Base-by-base conservation (phyloP, 2,113 vertebrate species). In the Epinephelus fuscoguttatus region DNA sequence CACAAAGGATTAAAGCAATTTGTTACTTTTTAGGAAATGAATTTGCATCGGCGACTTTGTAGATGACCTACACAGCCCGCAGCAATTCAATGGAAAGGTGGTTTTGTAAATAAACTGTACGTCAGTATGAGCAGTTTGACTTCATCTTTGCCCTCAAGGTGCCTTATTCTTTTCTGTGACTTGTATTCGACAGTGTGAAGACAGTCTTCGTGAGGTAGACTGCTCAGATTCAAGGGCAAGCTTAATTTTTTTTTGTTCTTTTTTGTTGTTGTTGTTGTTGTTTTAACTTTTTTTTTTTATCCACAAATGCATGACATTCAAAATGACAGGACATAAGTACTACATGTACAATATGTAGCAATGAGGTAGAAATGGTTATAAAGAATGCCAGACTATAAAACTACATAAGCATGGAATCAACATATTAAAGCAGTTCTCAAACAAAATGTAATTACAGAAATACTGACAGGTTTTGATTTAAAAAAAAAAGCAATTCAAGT, bases 291-390 rank as follows among this genome's bases (percentile, higher is more conserved):
- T 80, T 96, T 30, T 66, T 85, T 82, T 96, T 72, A 80, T 82
- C 84, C 90, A 97, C 93, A 98, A 98, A 98, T 97, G 95, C 96
- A 96, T 97, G 96, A 98, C 97, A 99, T 98, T 98, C 97, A 98
- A 97, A 98, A 97, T 96, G 96, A 98, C 96, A 97, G 96, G 96
- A 99, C 97, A 96, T 96, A 97, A 96, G 96, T 97, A 98, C 97
- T 98, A 98, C 97, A 98, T 97, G 96, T 98, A 97, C 96, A 97
- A 97, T 97, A 98, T 98, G 97, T 97, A 98, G 97, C 96, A 97
- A 99, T 99, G 98, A 99, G 98, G 98, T 99, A 99, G 98, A 98
- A 98, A 98, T 98, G 97, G 97, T 98, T 96, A 95, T 96, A 97
- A 97, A 97, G 96, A 96, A 98, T 94, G 93, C 92, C 91, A 94